phyloP scores from a whole-genome alignment of 2,113 vertebrate species.

The Rhinoderma darwinii region DNA sequence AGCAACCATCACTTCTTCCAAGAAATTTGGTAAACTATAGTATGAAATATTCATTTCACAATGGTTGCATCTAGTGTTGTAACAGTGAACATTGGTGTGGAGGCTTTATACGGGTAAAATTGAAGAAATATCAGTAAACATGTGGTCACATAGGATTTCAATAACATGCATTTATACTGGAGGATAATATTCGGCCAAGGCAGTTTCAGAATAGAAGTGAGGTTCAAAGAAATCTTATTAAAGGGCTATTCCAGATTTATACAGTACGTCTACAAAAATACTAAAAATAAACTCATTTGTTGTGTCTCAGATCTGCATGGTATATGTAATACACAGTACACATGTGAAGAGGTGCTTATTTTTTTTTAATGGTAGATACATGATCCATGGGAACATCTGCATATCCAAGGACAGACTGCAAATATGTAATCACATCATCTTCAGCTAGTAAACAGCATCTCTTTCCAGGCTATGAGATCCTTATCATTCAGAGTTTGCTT shows the following conservation, averaged over 20 bases:
- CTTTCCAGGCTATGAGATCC: no score
- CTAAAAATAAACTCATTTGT: neutral
- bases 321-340: neutral
- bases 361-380: neutral
- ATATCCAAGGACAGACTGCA: neutral
- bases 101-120: neutral
- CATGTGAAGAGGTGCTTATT: neutral
- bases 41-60: neutral
- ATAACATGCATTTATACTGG: slow-evolving; percentile 12
- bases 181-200: neutral
- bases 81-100: neutral
- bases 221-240: neutral
- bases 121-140: neutral
- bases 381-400: neutral
- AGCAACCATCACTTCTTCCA: neutral
- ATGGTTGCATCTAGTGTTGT: slow-evolving; percentile 6
- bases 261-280: neutral
- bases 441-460: neutral
- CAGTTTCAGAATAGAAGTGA: neutral
- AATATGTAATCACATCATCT: neutral
- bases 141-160: neutral
- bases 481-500: neutral
- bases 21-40: neutral
- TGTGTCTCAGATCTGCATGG: neutral
- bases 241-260: neutral